Conservation (phyloP, 2,888 invertebrate genomes). For the Mesorhabditis sp. region DNA sequence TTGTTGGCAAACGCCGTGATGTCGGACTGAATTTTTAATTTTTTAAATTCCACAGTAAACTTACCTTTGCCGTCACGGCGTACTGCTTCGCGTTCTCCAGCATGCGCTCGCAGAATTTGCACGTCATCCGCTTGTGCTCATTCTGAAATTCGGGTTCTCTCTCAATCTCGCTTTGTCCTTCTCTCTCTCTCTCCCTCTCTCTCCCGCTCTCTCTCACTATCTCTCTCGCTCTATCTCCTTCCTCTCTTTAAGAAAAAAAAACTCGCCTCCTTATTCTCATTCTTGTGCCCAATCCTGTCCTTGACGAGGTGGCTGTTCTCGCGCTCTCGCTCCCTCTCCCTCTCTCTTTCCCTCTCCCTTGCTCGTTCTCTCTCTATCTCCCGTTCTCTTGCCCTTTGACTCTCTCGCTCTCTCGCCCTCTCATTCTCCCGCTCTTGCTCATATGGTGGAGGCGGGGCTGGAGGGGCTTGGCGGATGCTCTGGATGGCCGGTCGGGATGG, state of each 20-base stretch:
- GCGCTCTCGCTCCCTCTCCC: no score
- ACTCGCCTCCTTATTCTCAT: conserved; percentile 15
- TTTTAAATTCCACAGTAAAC: not conserved
- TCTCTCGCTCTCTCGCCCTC: not conserved
- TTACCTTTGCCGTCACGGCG: conserved; percentile 43
- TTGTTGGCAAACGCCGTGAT: conserved; percentile 45
- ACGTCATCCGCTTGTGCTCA: conserved; percentile 39
- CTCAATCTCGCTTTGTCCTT: no score
- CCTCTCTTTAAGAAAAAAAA: no score
- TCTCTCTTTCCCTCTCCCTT: no score
- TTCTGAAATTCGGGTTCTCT: conserved; percentile 19
- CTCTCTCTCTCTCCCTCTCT: no score
- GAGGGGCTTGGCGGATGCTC: not conserved
- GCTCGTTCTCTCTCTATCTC: not conserved
- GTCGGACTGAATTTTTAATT: conserved; percentile 33
- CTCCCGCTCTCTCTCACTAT: no score
- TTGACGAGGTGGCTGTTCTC: not conserved
- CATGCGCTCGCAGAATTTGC: conserved; percentile 49
- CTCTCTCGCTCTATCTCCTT: no score
- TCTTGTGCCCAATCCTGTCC: conserved; percentile 27
- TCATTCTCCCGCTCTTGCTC: not conserved
- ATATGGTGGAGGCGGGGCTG: not conserved
- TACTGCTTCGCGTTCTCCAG: conserved; percentile 47
- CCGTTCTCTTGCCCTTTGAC: not conserved
- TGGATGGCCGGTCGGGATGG: not conserved